These are phyloP conservation scores for Drosophila sordidapex DNA, from an alignment of 2,888 invertebrate species.

Conservation along the genomic window DNA sequence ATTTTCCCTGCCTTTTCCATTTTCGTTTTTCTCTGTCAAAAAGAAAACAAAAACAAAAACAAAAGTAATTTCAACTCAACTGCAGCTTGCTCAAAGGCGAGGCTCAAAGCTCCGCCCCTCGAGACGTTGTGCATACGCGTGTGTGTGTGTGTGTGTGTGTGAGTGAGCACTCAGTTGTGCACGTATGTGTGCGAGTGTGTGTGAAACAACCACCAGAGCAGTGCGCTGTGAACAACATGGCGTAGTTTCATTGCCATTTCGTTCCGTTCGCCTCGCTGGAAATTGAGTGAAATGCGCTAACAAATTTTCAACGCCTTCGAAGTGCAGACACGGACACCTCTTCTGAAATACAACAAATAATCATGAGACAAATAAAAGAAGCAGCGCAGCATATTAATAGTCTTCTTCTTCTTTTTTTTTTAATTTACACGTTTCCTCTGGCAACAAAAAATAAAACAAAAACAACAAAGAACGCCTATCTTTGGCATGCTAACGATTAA, in stretches of 20 bases:
- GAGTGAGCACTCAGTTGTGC: constrained; percentile 4
- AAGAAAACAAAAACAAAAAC: neutral
- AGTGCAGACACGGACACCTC: constrained; percentile 56
- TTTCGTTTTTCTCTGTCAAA: constrained; percentile 24
- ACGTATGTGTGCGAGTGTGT: constrained; percentile 9
- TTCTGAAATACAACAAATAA: constrained; percentile 21
- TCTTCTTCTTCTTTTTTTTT: constrained; percentile 6
- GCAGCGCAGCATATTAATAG: constrained; percentile 63
- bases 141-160: constrained; percentile 16
- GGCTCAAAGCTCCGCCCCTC: constrained; percentile 59
- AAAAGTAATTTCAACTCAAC: constrained; percentile 23
- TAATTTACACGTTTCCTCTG: constrained; percentile 43
- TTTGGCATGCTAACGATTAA: neutral
- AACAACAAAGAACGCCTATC: neutral
- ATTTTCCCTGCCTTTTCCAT: constrained; percentile 14
- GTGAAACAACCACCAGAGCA: constrained; percentile 50
- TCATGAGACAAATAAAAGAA: constrained; percentile 12
- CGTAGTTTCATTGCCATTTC: constrained; percentile 75
- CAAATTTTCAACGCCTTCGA: constrained; percentile 54
- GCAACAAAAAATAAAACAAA: constrained; percentile 12
- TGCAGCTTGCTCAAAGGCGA: constrained; percentile 11
- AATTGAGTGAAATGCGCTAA: constrained; percentile 54
- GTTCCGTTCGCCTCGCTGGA: constrained; percentile 48
- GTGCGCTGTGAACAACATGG: constrained; percentile 73
- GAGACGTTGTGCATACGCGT: constrained; percentile 30